A percentile compares a stretch with the other conserved stretches of the same genome.
These are phyloP conservation scores for Nesoenas mayeri DNA, from an alignment of 2,113 vertebrate species.

Conservation along the genomic window DNA sequence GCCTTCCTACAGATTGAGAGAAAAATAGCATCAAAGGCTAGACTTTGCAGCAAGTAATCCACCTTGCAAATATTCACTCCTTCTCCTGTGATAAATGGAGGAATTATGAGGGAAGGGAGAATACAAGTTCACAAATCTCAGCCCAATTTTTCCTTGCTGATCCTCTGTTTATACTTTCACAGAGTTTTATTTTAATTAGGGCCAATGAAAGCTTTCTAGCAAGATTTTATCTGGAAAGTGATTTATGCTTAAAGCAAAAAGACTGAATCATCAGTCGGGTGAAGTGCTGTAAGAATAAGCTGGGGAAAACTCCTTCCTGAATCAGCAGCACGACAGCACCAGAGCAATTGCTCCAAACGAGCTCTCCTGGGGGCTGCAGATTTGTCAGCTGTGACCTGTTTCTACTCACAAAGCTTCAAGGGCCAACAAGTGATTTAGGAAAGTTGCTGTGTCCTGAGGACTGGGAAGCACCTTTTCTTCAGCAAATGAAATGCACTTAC, in stretches of 20 bases:
- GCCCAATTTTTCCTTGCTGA: neutral
- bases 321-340: neutral
- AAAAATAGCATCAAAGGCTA: neutral
- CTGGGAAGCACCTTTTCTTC: neutral
- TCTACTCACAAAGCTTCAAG: neutral
- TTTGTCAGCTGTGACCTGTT: neutral
- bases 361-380: neutral
- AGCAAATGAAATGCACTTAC: neutral
- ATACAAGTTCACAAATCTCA: neutral
- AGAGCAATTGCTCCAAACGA: neutral
- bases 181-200: slow-evolving; percentile 24
- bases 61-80: neutral
- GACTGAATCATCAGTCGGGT: slow-evolving; percentile 15
- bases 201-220: slow-evolving; percentile 35
- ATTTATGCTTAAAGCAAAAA: slow-evolving; percentile 33
- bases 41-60: neutral
- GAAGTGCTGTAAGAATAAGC: slow-evolving; percentile 1
- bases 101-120: neutral
- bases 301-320: slow-evolving; percentile 11
- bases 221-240: slow-evolving; percentile 8
- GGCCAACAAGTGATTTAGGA: neutral
- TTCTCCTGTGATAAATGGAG: neutral
- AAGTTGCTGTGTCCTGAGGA: neutral
- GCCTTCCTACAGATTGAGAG: neutral
- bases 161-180: neutral